Base-by-base conservation (phyloP, 2,113 vertebrate species). In the Rhabdomys dilectus region DNA sequence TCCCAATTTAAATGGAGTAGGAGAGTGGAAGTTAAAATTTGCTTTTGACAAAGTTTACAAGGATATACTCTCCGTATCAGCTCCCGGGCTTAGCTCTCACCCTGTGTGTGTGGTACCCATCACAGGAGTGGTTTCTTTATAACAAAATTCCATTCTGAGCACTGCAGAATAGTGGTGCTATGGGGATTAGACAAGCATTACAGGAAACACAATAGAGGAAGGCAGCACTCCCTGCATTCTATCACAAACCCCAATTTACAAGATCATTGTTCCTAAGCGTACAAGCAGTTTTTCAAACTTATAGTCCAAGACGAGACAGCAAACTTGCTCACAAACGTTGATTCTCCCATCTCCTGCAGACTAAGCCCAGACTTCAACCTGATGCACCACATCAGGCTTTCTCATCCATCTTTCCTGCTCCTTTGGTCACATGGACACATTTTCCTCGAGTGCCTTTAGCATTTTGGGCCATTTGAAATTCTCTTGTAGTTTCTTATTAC, bases 231-330 rank as follows among this genome's bases (percentile, higher is more conserved):
- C 8, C 22, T 0, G 0, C 45, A 64, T 85, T 48, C 84, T n/a
- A 58, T 66, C 10, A 22, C n/a, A 75, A 80, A 16, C 51, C 64
- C 36, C 29, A 17, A n/a, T 22, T 66, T 80, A 31, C 66, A 6
- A 2, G 26, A 70, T 80, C 73, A 53, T 70, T 12, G 26, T 62
- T 82, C 24, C 13, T 92, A 68, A 72, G 4, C 70, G 36, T 56
- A 77, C n/a, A 91, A 92, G 29, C 11, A 73, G 29, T 91, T 89
- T 89, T 82, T 90, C 29, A 91, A 96, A 64, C 56, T 56, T 51
- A 31, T 70, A 51, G 84, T 88, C 24, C n/a, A 66, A 87, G 93
- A 66, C 53, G 85, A 93, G 91, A 66, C 86, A 4, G 16, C n/a
- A 80, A 77, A 64, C 7, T 10, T 88, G 73, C 36, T 82, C 76